Conservation (phyloP, 2,888 invertebrate species). For the Yponomeuta evonymella region DNA sequence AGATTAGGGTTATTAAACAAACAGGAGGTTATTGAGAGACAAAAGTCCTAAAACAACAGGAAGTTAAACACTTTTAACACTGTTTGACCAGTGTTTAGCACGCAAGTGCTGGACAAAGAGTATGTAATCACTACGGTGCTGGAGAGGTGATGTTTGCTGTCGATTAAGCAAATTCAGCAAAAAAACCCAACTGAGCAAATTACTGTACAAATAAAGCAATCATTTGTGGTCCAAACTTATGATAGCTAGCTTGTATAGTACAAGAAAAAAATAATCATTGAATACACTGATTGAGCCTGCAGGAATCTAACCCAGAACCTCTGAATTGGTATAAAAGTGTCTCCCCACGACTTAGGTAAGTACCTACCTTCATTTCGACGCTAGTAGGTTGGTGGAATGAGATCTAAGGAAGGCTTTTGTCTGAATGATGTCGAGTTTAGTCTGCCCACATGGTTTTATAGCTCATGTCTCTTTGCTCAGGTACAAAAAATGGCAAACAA, state of each 20-base stretch:
- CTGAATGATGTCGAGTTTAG: slow-evolving; percentile 39
- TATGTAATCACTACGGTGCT: too few species aligned
- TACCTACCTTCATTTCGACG: slow-evolving; percentile 55
- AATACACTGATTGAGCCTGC: too few species aligned
- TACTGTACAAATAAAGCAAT: not conserved
- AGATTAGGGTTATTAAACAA: slow-evolving; percentile 3
- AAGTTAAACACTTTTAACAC: not conserved
- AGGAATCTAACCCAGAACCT: too few species aligned
- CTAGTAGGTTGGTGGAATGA: slow-evolving; percentile 31
- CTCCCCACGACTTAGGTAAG: not conserved
- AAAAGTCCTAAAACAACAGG: not conserved
- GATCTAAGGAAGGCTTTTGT: slow-evolving; percentile 40
- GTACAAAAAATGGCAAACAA: slow-evolving; percentile 39
- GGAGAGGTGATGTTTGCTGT: too few species aligned
- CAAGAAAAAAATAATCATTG: too few species aligned
- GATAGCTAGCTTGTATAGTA: too few species aligned
- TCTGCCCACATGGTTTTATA: slow-evolving; percentile 43
- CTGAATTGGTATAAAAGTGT: too few species aligned
- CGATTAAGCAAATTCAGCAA: too few species aligned
- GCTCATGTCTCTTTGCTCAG: slow-evolving; percentile 25
- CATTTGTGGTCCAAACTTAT: too few species aligned
- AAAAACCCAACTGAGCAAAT: not conserved
- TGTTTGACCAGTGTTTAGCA: not conserved
- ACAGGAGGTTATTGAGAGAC: too few species aligned
- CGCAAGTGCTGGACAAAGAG: not conserved